phyloP scores from a whole-genome alignment of 1,140 invertebrate species.

The Drosophila bifasciata region DNA sequence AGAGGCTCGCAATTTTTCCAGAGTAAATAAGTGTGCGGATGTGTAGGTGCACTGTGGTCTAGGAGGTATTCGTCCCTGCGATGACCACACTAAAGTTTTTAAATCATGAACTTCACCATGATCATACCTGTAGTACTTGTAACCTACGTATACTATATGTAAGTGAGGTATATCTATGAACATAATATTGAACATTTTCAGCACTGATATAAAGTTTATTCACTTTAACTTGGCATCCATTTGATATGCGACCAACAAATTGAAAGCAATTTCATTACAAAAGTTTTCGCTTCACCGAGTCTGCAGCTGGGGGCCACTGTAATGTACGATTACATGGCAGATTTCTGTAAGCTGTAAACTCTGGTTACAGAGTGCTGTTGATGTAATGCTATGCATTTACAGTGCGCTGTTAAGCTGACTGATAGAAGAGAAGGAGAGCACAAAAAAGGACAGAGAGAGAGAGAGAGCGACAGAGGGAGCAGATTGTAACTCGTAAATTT shows the following conservation, averaged over 20 bases:
- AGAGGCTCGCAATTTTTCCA: neutral
- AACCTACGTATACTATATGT: too few relatives aligned
- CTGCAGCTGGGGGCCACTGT: slow-evolving; percentile 34
- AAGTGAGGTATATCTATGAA: too few relatives aligned
- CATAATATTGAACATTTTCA: too few relatives aligned
- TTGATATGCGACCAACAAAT: slow-evolving; percentile 17
- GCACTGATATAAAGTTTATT: slow-evolving; percentile 26
- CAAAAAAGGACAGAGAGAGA: neutral
- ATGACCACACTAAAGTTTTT: too few relatives aligned
- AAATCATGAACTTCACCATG: too few relatives aligned
- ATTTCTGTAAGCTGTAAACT: slow-evolving; percentile 30
- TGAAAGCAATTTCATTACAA: slow-evolving; percentile 48
- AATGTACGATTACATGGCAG: neutral
- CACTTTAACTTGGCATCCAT: slow-evolving; percentile 1
- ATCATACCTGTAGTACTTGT: too few relatives aligned
- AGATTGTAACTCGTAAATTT: slow-evolving; percentile 53
- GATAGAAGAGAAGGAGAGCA: neutral
- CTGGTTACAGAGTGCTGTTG: slow-evolving; percentile 8
- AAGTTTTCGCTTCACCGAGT: slow-evolving; percentile 24
- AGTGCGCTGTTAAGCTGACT: slow-evolving; percentile 6
- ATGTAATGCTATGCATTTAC: neutral
- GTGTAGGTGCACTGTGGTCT: slow-evolving; percentile 13
- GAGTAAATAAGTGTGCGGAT: neutral
- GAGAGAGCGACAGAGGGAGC: neutral
- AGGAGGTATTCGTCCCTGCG: neutral